A percentile compares a stretch with the other conserved stretches of the same genome.
Conservation (phyloP, 2,113 vertebrate genomes). For the Brienomyrus brachyistius region DNA sequence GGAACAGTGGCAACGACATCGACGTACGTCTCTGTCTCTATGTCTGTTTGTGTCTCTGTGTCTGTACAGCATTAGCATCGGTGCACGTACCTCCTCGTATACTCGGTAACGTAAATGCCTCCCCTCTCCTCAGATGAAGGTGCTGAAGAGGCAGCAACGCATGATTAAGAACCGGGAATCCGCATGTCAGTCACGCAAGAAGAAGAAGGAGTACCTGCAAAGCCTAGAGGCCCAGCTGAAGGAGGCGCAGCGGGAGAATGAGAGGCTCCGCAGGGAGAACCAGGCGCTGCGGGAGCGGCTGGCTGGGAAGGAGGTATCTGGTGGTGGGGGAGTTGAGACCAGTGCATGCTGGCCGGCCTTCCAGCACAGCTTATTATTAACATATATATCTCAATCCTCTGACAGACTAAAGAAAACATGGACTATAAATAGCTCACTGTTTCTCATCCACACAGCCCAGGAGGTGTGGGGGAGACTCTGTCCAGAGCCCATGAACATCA, state of each 20-base stretch:
- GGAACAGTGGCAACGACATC: conserved; percentile 55
- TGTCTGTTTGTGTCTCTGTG: neutral
- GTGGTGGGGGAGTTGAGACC: conserved; percentile 25
- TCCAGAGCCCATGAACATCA: neutral
- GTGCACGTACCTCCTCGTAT: neutral
- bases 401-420: neutral
- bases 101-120: neutral
- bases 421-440: neutral
- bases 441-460: neutral
- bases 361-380: neutral
- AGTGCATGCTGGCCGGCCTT: neutral
- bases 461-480: neutral
- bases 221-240: conserved; percentile 73
- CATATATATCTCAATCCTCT: neutral
- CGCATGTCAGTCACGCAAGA: conserved; percentile 79
- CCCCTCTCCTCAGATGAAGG: conserved; percentile 63
- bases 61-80: neutral
- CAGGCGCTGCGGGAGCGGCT: conserved; percentile 71
- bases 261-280: conserved; percentile 74
- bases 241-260: conserved; percentile 75
- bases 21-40: conserved; percentile 56
- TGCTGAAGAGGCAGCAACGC: conserved; percentile 83
- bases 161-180: conserved; percentile 93
- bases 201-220: conserved; percentile 90
- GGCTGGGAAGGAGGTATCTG: conserved; percentile 55